phyloP scores from a whole-genome alignment of 1,140 invertebrate species.

The Lordiphosa clarofinis region DNA sequence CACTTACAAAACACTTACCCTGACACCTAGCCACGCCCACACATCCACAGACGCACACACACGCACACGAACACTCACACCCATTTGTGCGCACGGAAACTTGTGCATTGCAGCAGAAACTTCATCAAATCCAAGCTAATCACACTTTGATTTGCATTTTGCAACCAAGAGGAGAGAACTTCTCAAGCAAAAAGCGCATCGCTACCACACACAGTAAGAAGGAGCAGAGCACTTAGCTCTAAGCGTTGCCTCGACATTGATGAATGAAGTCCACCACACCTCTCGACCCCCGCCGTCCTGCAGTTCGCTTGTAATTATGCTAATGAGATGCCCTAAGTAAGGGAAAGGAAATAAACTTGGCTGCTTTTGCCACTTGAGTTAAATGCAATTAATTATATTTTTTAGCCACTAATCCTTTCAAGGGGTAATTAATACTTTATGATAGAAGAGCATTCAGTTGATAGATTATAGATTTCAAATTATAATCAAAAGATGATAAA shows the following conservation, averaged over 20 bases:
- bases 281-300: conserved; percentile 2
- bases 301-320: conserved; percentile 67
- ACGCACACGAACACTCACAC: conserved; percentile 14
- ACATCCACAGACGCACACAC: conserved; percentile 7
- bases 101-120: conserved; percentile 72
- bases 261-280: conserved; percentile 46
- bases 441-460: not conserved
- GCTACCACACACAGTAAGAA: conserved; percentile 19
- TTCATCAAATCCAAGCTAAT: conserved; percentile 75
- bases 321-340: conserved; percentile 65
- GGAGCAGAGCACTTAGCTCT: conserved; percentile 58
- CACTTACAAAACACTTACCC: conserved; percentile 70
- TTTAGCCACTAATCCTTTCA: conserved; percentile 39
- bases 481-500: no score
- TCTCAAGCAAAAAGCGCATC: conserved; percentile 57
- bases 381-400: conserved; percentile 76
- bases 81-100: conserved; percentile 31
- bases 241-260: conserved; percentile 66
- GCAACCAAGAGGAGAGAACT: conserved; percentile 48
- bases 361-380: conserved; percentile 64
- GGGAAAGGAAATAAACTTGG: conserved; percentile 53
- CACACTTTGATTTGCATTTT: conserved; percentile 77
- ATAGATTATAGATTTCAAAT: not conserved
- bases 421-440: not conserved
- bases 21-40: conserved; percentile 47